These are phyloP conservation scores for Drosophila willistoni DNA, from an alignment of 1,140 invertebrate species.

Conservation along the genomic window DNA sequence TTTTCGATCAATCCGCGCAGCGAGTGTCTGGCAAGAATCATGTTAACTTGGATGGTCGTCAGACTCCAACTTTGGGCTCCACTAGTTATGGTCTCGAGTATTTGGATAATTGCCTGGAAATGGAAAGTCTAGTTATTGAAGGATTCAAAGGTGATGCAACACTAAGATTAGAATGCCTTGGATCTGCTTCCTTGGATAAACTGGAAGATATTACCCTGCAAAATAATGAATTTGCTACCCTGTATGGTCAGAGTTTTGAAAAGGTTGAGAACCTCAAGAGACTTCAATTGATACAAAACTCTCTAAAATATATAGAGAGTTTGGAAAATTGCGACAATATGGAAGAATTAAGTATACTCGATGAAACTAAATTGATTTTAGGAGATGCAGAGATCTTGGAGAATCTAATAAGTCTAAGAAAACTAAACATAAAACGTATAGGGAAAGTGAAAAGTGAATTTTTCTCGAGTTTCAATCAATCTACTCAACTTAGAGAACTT, in stretches of 20 bases:
- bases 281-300: slow-evolving; percentile 43
- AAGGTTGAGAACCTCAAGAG: slow-evolving; percentile 50
- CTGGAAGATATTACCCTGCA: slow-evolving; percentile 26
- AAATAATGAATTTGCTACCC: slow-evolving; percentile 50
- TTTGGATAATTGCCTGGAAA: slow-evolving; percentile 58
- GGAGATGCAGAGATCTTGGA: neutral
- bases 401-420: slow-evolving; percentile 20
- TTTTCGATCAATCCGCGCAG: slow-evolving; percentile 50
- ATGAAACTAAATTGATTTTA: slow-evolving; percentile 41
- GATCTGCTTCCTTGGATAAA: slow-evolving; percentile 5
- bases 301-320: slow-evolving; percentile 41
- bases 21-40: slow-evolving; percentile 60
- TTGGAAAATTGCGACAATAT: slow-evolving; percentile 7
- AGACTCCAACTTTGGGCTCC: slow-evolving; percentile 50
- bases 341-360: slow-evolving; percentile 22
- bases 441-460: slow-evolving; percentile 25
- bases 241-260: slow-evolving; percentile 45
- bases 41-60: slow-evolving; percentile 65
- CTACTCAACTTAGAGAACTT: slow-evolving; percentile 29
- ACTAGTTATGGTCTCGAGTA: slow-evolving; percentile 71
- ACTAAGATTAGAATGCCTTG: slow-evolving; percentile 33
- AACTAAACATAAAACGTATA: slow-evolving; percentile 32
- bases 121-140: slow-evolving; percentile 49
- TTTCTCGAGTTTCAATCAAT: slow-evolving; percentile 9
- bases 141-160: slow-evolving; percentile 56